Conservation (phyloP, 1,140 invertebrate genomes). For the Trissolcus basalis region DNA sequence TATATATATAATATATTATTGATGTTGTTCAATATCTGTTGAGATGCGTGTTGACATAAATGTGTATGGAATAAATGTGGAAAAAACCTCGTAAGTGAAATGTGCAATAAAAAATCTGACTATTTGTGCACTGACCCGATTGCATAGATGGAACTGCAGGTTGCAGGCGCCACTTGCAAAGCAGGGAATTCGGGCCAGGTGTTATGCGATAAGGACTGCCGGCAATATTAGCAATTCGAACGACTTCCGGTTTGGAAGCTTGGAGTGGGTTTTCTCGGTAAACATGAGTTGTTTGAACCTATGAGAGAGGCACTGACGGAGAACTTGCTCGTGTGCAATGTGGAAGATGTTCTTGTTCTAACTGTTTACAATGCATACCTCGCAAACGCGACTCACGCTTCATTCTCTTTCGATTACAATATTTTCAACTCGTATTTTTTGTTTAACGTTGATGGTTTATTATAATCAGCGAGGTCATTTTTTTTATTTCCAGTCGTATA, state of each 20-base stretch:
- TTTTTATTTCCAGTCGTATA: constrained; percentile 12
- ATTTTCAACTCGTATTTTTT: constrained; percentile 34
- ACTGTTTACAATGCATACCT: constrained; percentile 53
- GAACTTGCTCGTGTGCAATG: constrained; percentile 51
- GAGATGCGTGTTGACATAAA: neutral
- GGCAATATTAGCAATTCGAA: constrained; percentile 73
- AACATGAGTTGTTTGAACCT: constrained; percentile 70
- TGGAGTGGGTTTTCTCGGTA: constrained; percentile 40
- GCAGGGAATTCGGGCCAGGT: constrained; percentile 67
- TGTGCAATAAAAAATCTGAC: constrained; percentile 10
- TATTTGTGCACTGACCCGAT: constrained; percentile 29
- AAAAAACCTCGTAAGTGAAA: constrained; percentile 6
- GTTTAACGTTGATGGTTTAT: constrained; percentile 17
- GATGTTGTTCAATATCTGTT: constrained; percentile 1
- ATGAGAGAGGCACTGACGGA: constrained; percentile 55
- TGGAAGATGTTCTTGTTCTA: constrained; percentile 34
- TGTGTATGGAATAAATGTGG: constrained; percentile 7
- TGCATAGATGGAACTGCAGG: constrained; percentile 10
- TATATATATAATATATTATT: too few species aligned
- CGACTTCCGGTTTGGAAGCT: constrained; percentile 67
- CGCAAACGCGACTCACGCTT: constrained; percentile 10
- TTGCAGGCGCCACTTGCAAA: constrained; percentile 38
- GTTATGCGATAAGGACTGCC: constrained; percentile 62
- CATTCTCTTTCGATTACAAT: constrained; percentile 17
- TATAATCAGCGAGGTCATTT: constrained; percentile 17